Evolutionary conservation across 2,113 vertebrate species (phyloP).

Genomic region (Albula glossodonta): DNA sequence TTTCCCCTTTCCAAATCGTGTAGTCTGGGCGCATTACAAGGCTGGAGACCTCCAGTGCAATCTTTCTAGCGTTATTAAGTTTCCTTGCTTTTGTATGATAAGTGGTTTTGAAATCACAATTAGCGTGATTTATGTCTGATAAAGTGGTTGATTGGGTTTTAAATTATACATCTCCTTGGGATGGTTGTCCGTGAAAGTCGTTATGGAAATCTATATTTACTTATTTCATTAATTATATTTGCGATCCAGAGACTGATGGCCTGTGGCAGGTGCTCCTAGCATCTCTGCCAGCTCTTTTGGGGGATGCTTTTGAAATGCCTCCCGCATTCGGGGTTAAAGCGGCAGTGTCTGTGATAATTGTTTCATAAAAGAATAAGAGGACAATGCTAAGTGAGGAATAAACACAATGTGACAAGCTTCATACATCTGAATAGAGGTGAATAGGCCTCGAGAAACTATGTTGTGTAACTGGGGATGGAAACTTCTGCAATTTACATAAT

Average conservation of each 20-base stretch:
- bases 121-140: slow-evolving; percentile 17
- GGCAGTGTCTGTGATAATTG: not conserved
- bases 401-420: slow-evolving; percentile 7
- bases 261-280: not conserved
- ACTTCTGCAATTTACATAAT: not conserved
- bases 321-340: not conserved
- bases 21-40: not conserved
- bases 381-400: not conserved
- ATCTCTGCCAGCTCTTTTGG: not conserved
- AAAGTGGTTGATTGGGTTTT: slow-evolving; percentile 20
- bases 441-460: not conserved
- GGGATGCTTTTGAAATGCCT: not conserved
- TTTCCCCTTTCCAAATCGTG: not conserved
- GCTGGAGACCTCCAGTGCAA: too few species aligned
- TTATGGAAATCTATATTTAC: slow-evolving; percentile 20
- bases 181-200: slow-evolving; percentile 4
- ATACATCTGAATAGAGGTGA: not conserved
- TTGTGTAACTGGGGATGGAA: not conserved
- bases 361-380: not conserved
- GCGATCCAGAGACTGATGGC: not conserved
- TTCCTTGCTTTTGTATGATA: not conserved
- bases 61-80: not conserved
- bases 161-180: slow-evolving; percentile 23
- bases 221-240: not conserved
- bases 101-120: slow-evolving; percentile 21